Percentiles rank a stretch among this genome's conserved stretches.
These are phyloP conservation scores for Euphysa ruthae DNA, from an alignment of 30 jellyfish, hydroid and myxozoan species.

Conservation along the genomic window DNA sequence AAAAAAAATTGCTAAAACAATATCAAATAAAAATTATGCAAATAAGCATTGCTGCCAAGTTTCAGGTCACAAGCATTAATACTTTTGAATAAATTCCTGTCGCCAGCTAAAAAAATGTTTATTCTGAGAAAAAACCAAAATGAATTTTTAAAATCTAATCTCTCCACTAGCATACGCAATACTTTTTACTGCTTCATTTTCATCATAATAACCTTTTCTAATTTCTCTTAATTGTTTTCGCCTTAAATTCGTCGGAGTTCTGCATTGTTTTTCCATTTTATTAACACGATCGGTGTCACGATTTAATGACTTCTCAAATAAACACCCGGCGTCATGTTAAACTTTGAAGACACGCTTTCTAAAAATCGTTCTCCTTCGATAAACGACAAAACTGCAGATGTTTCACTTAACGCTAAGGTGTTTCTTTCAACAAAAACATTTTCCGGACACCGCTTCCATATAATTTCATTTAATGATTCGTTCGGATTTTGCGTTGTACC, in stretches of 20 bases:
- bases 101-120: neutral
- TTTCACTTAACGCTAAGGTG: neutral
- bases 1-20: too few species aligned
- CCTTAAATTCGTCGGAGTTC: neutral
- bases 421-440: too few species aligned
- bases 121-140: neutral
- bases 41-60: too few species aligned
- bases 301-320: neutral
- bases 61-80: neutral
- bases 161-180: neutral
- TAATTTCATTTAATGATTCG: conserved; percentile 7
- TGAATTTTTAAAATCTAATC: neutral
- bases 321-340: neutral
- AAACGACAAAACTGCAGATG: too few species aligned
- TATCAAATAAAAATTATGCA: too few species aligned
- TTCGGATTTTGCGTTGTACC: conserved; percentile 9
- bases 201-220: too few species aligned
- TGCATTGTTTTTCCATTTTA: neutral
- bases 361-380: too few species aligned
- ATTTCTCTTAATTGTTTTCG: too few species aligned
- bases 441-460: conserved; percentile 31
- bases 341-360: too few species aligned
- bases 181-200: neutral
- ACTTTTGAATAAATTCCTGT: neutral
- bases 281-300: neutral